Conservation (phyloP, 2,113 vertebrate genomes). For the Perca flavescens region DNA sequence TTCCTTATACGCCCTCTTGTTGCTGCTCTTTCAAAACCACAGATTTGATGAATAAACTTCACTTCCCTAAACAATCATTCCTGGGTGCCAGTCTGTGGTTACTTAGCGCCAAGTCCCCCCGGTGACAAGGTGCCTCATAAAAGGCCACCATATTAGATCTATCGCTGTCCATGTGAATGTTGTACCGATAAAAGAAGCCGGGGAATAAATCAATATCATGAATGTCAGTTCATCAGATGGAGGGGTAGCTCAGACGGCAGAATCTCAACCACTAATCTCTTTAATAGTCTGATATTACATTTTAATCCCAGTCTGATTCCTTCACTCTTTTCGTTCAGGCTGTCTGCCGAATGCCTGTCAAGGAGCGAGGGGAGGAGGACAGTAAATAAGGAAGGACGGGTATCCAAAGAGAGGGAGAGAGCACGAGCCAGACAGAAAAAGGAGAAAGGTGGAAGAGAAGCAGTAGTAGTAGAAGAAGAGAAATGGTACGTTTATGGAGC, state of each 20-base stretch:
- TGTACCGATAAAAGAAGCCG: slow-evolving; percentile 41
- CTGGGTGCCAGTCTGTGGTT: slow-evolving; percentile 22
- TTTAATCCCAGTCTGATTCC: slow-evolving; percentile 82
- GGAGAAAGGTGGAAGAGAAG: not conserved
- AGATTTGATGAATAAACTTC: slow-evolving; percentile 57
- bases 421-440: not conserved
- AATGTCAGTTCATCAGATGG: slow-evolving; percentile 76
- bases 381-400: slow-evolving; percentile 57
- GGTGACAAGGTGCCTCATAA: slow-evolving; percentile 65
- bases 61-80: slow-evolving; percentile 49
- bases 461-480: slow-evolving; percentile 30
- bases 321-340: slow-evolving; percentile 58
- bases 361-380: slow-evolving; percentile 24
- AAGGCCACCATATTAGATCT: slow-evolving; percentile 69
- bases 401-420: slow-evolving; percentile 30
- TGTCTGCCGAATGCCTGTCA: slow-evolving; percentile 56
- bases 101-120: slow-evolving; percentile 45
- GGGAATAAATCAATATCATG: slow-evolving; percentile 74
- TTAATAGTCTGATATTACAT: slow-evolving; percentile 84
- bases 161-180: slow-evolving; percentile 40
- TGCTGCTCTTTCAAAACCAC: slow-evolving; percentile 45
- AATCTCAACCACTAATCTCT: slow-evolving; percentile 84
- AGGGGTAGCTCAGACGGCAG: slow-evolving; percentile 60
- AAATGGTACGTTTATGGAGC: slow-evolving; percentile 64
- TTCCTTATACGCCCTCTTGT: slow-evolving; percentile 27